These are phyloP conservation scores for Amphipyra berbera DNA, from an alignment of 2,888 invertebrate species.

Conservation along the genomic window DNA sequence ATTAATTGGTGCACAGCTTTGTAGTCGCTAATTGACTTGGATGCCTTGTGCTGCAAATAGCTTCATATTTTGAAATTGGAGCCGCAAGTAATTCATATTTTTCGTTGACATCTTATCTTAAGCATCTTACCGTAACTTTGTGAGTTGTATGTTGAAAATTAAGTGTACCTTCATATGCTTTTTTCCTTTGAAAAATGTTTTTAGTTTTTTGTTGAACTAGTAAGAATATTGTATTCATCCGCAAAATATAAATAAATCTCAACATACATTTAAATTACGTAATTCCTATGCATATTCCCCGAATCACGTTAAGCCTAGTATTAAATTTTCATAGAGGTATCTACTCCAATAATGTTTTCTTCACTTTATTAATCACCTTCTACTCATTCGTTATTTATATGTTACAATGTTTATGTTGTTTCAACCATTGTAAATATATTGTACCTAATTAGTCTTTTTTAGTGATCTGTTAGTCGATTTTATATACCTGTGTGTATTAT, in stretches of 20 bases:
- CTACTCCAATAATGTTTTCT: slow-evolving; percentile 61
- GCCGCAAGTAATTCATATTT: slow-evolving; percentile 9
- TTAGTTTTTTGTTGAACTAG: not conserved
- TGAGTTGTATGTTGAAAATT: not conserved
- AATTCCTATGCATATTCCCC: slow-evolving; percentile 4
- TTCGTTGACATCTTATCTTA: slow-evolving; percentile 10
- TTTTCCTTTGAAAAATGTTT: not conserved
- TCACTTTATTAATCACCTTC: slow-evolving; percentile 62
- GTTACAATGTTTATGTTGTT: slow-evolving; percentile 59
- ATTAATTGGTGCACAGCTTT: slow-evolving; percentile 48
- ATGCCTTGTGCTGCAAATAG: slow-evolving; percentile 13
- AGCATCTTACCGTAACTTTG: not conserved
- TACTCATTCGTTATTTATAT: slow-evolving; percentile 62
- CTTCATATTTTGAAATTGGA: slow-evolving; percentile 9
- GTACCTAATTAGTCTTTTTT: slow-evolving; percentile 54
- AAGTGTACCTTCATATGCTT: not conserved
- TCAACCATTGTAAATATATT: slow-evolving; percentile 44
- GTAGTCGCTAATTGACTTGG: slow-evolving; percentile 44
- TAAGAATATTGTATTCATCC: slow-evolving; percentile 4
- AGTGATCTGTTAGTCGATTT: slow-evolving; percentile 46
- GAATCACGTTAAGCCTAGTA: slow-evolving; percentile 18
- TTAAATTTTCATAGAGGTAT: slow-evolving; percentile 56
- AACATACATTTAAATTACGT: slow-evolving; percentile 4
- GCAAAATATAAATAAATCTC: not conserved
- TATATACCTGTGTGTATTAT: slow-evolving; percentile 40